These are phyloP conservation scores for Tinea semifulvella DNA, from an alignment of 2,888 invertebrate genomes.

Conservation along the genomic window DNA sequence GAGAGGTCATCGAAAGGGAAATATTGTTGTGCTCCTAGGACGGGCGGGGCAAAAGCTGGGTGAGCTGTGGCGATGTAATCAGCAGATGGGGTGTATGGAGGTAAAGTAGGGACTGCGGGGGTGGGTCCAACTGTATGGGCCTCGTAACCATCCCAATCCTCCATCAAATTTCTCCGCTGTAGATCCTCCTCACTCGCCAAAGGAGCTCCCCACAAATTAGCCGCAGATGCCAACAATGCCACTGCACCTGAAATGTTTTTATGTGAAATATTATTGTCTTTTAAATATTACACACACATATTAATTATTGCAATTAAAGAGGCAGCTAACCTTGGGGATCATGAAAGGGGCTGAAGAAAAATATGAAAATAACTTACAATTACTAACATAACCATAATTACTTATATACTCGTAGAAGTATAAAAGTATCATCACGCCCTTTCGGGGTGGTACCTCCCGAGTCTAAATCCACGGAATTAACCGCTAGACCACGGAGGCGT, in stretches of 20 bases:
- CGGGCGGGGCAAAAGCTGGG: slow-evolving; percentile 40
- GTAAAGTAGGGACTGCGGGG: slow-evolving; percentile 62
- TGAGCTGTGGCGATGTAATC: slow-evolving; percentile 8
- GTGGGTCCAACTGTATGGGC: slow-evolving; percentile 68
- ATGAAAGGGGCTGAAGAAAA: too few species aligned
- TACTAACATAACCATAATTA: too few species aligned
- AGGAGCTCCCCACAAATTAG: slow-evolving; percentile 71
- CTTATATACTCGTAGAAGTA: too few species aligned
- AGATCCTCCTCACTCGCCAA: slow-evolving; percentile 51
- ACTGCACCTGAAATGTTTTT: slow-evolving; percentile 63
- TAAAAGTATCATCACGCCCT: too few species aligned
- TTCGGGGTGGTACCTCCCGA: too few species aligned
- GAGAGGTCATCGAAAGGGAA: slow-evolving; percentile 59
- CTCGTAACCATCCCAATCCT: slow-evolving; percentile 70
- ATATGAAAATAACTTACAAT: too few species aligned
- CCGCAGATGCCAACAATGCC: slow-evolving; percentile 73
- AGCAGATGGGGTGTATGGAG: slow-evolving; percentile 67
- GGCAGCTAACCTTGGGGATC: too few species aligned
- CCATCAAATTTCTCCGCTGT: slow-evolving; percentile 65
- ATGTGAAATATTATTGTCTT: background rate
- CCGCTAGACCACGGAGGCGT: too few species aligned
- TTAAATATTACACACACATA: too few species aligned
- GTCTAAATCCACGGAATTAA: too few species aligned
- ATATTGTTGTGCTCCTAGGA: slow-evolving; percentile 50
- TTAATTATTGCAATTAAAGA: too few species aligned